Conservation (phyloP, 2,113 vertebrate species). For the Otus sunia region DNA sequence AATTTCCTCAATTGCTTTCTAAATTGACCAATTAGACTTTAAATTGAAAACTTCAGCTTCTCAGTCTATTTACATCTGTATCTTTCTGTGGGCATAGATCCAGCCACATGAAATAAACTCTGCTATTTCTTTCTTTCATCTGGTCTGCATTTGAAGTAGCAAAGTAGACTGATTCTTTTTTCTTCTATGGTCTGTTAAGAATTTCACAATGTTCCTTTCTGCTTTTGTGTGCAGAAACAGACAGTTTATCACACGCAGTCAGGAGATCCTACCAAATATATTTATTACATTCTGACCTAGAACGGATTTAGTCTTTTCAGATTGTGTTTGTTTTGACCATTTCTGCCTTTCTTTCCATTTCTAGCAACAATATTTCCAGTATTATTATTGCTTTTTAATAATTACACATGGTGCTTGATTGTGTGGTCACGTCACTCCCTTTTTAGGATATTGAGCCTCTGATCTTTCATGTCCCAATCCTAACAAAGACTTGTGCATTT, state of each 20-base stretch:
- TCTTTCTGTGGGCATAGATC: neutral
- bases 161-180: neutral
- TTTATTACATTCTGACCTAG: neutral
- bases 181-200: neutral
- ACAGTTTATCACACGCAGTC: neutral
- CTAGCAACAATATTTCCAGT: neutral
- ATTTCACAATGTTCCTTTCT: neutral
- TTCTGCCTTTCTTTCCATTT: neutral
- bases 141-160: neutral
- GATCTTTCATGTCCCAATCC: neutral
- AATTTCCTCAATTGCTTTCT: neutral
- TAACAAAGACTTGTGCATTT: neutral
- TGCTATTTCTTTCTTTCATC: neutral
- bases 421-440: neutral
- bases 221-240: neutral
- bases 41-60: neutral
- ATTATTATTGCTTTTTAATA: neutral
- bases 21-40: neutral
- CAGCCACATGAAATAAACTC: neutral
- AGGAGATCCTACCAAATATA: neutral
- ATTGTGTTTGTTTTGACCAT: neutral
- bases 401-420: neutral
- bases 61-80: neutral
- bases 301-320: neutral
- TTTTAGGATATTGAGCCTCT: neutral